A percentile compares a stretch with the other conserved stretches of the same genome.
Evolutionary conservation across 2,797 vertebrate genomes (phyloP).

Genomic region (Selene dorsalis): DNA sequence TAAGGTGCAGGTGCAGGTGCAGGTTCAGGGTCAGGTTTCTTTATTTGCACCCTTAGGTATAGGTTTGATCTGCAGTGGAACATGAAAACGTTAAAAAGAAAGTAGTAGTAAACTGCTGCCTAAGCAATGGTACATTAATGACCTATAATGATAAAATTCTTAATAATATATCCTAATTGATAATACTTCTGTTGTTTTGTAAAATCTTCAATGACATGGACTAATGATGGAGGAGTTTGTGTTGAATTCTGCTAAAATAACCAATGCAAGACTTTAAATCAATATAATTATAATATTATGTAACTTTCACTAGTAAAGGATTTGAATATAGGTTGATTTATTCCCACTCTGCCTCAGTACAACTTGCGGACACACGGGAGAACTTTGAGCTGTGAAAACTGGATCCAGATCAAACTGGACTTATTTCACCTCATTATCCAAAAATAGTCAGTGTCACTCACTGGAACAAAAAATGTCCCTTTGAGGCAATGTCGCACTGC

Average conservation of each 20-base stretch:
- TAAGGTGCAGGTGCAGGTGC: no score
- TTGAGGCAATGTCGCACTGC: conserved; percentile 56
- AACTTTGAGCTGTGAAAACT: no score
- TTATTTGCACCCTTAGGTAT: no score
- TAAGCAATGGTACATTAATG: background rate
- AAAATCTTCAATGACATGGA: background rate
- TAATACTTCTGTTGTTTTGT: background rate
- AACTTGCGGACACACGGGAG: background rate
- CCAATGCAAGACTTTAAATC: background rate
- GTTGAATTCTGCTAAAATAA: background rate
- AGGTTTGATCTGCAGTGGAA: background rate
- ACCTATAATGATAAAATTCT: background rate
- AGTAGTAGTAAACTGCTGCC: background rate
- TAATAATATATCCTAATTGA: background rate
- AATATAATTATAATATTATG: background rate
- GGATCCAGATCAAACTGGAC: background rate
- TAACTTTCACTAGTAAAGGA: background rate
- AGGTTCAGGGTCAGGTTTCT: no score
- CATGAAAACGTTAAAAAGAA: no score
- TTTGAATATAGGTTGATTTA: background rate
- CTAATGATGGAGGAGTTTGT: background rate
- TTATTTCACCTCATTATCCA: conserved; percentile 18
- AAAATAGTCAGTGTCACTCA: conserved; percentile 44
- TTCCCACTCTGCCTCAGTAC: background rate
- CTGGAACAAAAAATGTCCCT: conserved; percentile 43